These are phyloP conservation scores for Horisme vitalbata DNA, from an alignment of 2,888 invertebrate species.

Conservation along the genomic window DNA sequence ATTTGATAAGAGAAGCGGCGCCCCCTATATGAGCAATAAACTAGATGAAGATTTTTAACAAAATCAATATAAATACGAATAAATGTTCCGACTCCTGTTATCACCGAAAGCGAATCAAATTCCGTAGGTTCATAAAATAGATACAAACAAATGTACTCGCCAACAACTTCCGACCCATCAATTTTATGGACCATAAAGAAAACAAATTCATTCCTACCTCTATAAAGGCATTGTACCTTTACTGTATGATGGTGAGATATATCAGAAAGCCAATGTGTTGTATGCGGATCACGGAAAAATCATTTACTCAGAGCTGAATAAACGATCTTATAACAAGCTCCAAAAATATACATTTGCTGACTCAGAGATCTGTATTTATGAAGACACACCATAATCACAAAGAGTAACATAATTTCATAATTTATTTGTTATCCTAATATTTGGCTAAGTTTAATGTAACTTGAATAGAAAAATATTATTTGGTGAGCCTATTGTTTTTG, in stretches of 20 bases:
- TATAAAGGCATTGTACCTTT: constrained; percentile 26
- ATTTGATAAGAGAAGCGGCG: too few relatives aligned
- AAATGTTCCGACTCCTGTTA: constrained; percentile 21
- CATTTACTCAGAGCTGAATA: constrained; percentile 13
- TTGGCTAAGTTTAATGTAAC: too few relatives aligned
- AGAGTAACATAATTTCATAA: too few relatives aligned
- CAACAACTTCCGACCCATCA: constrained; percentile 36
- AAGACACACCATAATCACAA: too few relatives aligned
- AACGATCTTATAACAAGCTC: background rate
- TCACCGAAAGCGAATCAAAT: constrained; percentile 24
- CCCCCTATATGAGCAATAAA: too few relatives aligned
- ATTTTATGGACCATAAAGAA: constrained; percentile 39
- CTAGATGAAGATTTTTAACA: too few relatives aligned
- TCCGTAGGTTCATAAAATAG: constrained; percentile 32
- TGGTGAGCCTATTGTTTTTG: too few relatives aligned
- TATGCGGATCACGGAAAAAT: constrained; percentile 17
- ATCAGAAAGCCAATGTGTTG: constrained; percentile 22
- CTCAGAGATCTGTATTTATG: too few relatives aligned
- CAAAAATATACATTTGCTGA: too few relatives aligned
- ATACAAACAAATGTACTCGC: constrained; percentile 33
- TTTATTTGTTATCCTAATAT: too few relatives aligned
- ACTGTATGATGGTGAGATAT: constrained; percentile 21
- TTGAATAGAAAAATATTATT: too few relatives aligned
- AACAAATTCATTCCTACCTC: constrained; percentile 38
- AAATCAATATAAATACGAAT: too few relatives aligned